Evolutionary conservation across 2,888 invertebrate genomes (phyloP), one percentile per base, ranked within the genome.

Genomic region (Falcaria lacertinaria): DNA sequence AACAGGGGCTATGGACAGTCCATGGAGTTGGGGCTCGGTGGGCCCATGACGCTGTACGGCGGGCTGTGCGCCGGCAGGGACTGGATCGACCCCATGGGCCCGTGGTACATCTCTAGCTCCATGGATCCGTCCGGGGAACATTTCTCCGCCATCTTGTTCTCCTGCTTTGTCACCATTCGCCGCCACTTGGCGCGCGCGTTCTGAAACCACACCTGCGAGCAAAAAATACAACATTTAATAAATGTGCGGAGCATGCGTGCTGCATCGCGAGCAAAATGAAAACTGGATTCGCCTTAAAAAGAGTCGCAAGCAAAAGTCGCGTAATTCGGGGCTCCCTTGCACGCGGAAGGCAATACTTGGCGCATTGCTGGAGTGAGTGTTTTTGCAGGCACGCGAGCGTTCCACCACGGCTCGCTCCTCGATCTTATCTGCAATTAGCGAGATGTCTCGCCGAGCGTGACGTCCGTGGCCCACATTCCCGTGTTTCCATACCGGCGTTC

Each of bases 171-270:
- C 81, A 96, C 93, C 92, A 96, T 95, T 57, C 97, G 93, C 66
- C 97, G 93, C 94, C 96, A 97, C 90, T 97, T 97, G 57, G 97
- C 97, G 33, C 97, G 91, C 19, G 97, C 97, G 78, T 97, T 97
- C 88, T 97, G 97, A 88, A 97, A 97, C 97, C 97, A 97, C 44
- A 97, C 97, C 97, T 97, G 92, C 33, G 90, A 89, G 83, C 85
- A 90, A 83, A 75, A 74, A 78, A 64, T 41, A 57, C 44, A 57
- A 44, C 25, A 48, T 75, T 69, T 54, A 58, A 47, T 54, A 61
- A 61, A 60, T 63, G 65, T 57, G 50, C 54, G 42, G 50, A 45
- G 45, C 48, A 52, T 53, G 48, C 48, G 56, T 55, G 57, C 57
- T 57, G 57, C 57, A 60, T 68, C 74, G 74, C 74, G 52, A 69